Evolutionary conservation across 2,113 vertebrate genomes (phyloP), one percentile per base, ranked within the genome.

Genomic region (Orthochromis malagaraziensis): DNA sequence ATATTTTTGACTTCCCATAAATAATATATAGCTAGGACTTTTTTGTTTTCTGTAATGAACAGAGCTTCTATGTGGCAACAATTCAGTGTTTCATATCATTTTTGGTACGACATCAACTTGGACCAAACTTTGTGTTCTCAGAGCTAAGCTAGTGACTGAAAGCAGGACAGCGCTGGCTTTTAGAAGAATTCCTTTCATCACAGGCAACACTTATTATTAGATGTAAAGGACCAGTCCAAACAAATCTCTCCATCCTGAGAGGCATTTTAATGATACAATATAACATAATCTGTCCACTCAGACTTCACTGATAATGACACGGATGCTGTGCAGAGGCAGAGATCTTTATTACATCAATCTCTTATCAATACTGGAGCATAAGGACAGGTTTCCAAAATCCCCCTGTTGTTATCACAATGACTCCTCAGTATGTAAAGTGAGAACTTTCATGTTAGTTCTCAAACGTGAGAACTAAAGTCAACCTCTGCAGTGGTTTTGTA

Each of bases 151-250:
- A 47, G 5, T 86, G 89, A 89, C 40, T 83, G 60, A 88, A 82
- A 89, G 29, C 88, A 91, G 88, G 47, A 54, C 40, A 14, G 42
- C 21, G 16, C 38, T 0, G 51, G 53, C 75, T 57, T 89, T 83
- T 17, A 47, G 53, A 33, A 82, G 91, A 85, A 92, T 91, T 93
- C 88, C 82, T 92, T 83, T 89, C 21, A 17, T 5, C 12, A 13
- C 54, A 79, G 81, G 51, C 83, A 89, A 49, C 24, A 2, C 81
- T 49, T 88, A 86, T 7, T 70, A 57, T 86, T 87, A 84, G 84
- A 92, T 53, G 26, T 81, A 86, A 83, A 91, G 86, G 84, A 57
- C 10, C 49, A 55, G 60, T 38, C 54, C 65, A n/a, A 42, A 81
- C 45, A 88, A 63, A 53, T 9, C 31, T n/a, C 24, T 45, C 12